These are phyloP conservation scores for Tetropium fuscum DNA, from an alignment of 2,888 invertebrate species.

Conservation along the genomic window DNA sequence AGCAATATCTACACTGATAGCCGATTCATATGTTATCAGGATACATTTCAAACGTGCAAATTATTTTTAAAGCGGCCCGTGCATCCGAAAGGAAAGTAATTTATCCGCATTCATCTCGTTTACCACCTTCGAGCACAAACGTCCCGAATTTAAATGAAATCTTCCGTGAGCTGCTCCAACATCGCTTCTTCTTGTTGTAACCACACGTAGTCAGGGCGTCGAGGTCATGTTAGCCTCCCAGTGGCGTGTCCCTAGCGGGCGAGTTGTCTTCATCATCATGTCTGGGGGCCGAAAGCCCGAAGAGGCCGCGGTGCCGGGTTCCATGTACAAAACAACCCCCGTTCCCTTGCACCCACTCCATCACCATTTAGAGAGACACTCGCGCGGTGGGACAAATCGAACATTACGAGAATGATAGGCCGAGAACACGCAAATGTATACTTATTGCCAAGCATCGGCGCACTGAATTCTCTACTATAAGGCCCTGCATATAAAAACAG, in stretches of 20 bases:
- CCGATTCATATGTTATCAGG: no score
- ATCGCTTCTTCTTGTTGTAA: constrained; percentile 7
- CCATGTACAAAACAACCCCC: constrained; percentile 27
- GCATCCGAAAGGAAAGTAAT: no score
- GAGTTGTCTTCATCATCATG: constrained; percentile 64
- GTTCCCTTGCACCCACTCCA: constrained; percentile 54
- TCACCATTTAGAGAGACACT: constrained; percentile 60
- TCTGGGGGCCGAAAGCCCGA: constrained; percentile 52
- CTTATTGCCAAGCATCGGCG: constrained; percentile 26
- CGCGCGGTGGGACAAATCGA: constrained; percentile 59
- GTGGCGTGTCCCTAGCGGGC: constrained; percentile 59
- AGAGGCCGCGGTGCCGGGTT: constrained; percentile 45
- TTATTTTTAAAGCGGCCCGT: no score
- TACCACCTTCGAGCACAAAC: background rate
- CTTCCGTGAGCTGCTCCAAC: constrained; percentile 3
- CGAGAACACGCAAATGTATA: constrained; percentile 51
- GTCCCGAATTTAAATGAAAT: constrained; percentile 1
- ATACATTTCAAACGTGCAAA: no score
- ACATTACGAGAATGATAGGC: constrained; percentile 55
- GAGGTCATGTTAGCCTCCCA: constrained; percentile 37
- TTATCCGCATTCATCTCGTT: background rate
- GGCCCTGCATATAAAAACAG: no score
- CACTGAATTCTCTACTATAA: no score
- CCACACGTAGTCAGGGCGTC: constrained; percentile 2
- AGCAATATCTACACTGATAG: no score